Base-by-base conservation (phyloP, 2,888 invertebrate species). In the Tipula vernalis region DNA sequence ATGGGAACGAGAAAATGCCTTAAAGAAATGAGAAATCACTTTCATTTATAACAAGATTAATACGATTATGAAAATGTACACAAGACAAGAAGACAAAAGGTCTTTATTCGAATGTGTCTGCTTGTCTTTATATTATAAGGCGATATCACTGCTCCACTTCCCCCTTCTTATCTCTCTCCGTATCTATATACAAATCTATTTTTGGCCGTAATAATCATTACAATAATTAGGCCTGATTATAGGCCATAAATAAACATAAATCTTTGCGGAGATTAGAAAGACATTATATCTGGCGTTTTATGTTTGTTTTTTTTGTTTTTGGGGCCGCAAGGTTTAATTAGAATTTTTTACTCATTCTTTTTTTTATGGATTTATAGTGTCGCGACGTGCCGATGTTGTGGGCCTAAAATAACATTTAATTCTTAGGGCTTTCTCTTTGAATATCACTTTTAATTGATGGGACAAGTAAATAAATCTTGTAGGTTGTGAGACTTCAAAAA, bases 21-120 rank as follows among this genome's bases (percentile, higher is more conserved):
- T 71, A 28, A 71, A 71, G 71, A 71, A 71, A 71, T 71, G 71
- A 71, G 71, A 71, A 71, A 71, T 71, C 71, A 71, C 71, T 71
- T 71, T 71, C 71, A 71, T 71, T 71, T 71, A 71, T 71, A 71
- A 71, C 28, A 71, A 71, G 71, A 71, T 71, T 71, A 71, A 71
- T 71, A 71, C 71, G 71, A 71, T 71, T 71, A 71, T 71, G 71
- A 71, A 71, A 71, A 71, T 71, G 71, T 71, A 71, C 71, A 71
- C 28, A 28, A 18, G 28, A 71, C 71, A 71, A 71, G 28, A 28
- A 28, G 71, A 71, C 71, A 71, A 71, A 71, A 71, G 71, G 28
- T 71, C 71, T 71, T 71, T 71, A 71, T 71, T 1, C 0, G 28
- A 4, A 18, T 71, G 28, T 71, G 18, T 28, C 10, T 28, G 71